phyloP scores from a whole-genome alignment of 2,888 invertebrate genomes.

The Drosophila testacea region DNA sequence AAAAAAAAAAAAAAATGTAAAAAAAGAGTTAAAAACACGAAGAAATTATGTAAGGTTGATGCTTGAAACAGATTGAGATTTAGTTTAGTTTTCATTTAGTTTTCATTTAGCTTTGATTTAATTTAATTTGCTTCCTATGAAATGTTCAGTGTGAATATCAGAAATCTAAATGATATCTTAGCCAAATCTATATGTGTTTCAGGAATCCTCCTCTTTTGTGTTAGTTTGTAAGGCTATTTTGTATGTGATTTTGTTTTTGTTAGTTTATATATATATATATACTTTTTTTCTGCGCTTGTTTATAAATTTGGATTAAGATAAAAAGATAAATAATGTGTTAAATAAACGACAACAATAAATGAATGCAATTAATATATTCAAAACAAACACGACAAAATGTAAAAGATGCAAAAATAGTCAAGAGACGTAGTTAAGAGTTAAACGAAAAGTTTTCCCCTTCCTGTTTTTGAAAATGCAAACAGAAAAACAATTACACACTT shows the following conservation, averaged over 20 bases:
- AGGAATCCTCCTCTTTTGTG: background rate
- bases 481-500: slow-evolving; percentile 3
- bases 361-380: slow-evolving; percentile 13
- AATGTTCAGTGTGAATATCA: too few relatives aligned
- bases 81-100: too few relatives aligned
- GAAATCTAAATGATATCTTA: too few relatives aligned
- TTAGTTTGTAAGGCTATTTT: slow-evolving; percentile 22
- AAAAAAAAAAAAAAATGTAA: background rate
- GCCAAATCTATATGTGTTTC: too few relatives aligned
- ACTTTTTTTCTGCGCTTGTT: slow-evolving; percentile 26
- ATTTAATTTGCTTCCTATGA: too few relatives aligned
- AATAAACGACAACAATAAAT: slow-evolving; percentile 14
- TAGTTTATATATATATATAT: slow-evolving; percentile 17
- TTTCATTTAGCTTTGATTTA: too few relatives aligned
- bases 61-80: too few relatives aligned
- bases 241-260: slow-evolving; percentile 42
- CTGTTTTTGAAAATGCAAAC: background rate
- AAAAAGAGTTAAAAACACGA: too few relatives aligned
- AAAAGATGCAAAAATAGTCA: slow-evolving; percentile 4
- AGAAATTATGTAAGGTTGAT: too few relatives aligned
- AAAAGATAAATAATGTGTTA: slow-evolving; percentile 21
- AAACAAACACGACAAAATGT: background rate
- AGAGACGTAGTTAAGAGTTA: slow-evolving; percentile 5
- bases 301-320: slow-evolving; percentile 7
- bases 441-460: background rate